Evolutionary conservation across 2,113 vertebrate species (phyloP), one percentile per base, ranked within the genome.

Genomic region (Aptenodytes patagonicus): DNA sequence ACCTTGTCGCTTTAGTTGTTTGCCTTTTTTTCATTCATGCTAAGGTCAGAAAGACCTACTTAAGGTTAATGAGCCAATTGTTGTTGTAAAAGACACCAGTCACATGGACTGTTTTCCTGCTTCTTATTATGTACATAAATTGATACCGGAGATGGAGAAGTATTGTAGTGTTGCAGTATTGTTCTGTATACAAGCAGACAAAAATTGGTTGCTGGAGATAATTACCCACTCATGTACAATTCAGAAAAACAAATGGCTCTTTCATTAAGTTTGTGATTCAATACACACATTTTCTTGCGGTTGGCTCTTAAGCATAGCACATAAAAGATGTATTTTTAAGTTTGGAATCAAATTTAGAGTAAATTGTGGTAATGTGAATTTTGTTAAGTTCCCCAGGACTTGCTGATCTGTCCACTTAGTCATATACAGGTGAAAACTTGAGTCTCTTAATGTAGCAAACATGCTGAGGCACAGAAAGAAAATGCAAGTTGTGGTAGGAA

Each of bases 1-100:
- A 46, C 34, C 17, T 68, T 32, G 9, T 52, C 15, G 5, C 20
- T 91, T 36, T 2, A 6, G 42, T n/a, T 91, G 47, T 75, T 93
- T 86, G 55, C 16, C 26, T 83, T 62, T 47, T 71, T 58, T 55
- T 64, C 46, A 77, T 94, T 71, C 62, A 31, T 3, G 2, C 31
- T 80, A 68, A 92, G 97, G 93, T 96, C 92, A 96, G 92, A 93
- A 91, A 92, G 31, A 94, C 69, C 52, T 95, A 19, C 75, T 95
- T 96, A 83, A 42, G 88, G 83, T 93, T 98, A 97, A 97, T 93
- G 87, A 98, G 49, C 58, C 95, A 95, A 71, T 90, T 96, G 95
- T 70, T 91, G 87, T 84, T 97, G 77, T 92, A 92, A 83, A 83
- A 96, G 71, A 70, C 78, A 94, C 40, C 68, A 68, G 54, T 70